A percentile compares a stretch with the other conserved stretches of the same genome.
Conservation (phyloP, 2,888 invertebrate genomes). For the Drosophila longiperda region DNA sequence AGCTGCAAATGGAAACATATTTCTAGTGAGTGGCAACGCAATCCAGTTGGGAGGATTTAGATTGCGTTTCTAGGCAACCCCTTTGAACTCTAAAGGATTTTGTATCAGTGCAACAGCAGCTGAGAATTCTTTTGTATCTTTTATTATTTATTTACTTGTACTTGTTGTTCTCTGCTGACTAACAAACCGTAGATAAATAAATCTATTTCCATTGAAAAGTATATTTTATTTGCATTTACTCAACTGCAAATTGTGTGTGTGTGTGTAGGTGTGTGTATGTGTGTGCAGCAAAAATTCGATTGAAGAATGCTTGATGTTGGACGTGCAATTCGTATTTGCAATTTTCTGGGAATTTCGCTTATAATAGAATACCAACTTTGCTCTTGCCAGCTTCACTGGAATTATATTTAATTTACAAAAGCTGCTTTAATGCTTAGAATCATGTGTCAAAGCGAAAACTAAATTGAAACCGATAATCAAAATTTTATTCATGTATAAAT, state of each 20-base stretch:
- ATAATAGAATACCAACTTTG: not conserved
- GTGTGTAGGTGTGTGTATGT: conserved; percentile 7
- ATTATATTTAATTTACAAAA: not conserved
- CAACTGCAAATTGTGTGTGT: conserved; percentile 60
- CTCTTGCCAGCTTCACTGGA: not conserved
- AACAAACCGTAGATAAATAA: conserved; percentile 64
- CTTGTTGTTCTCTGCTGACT: conserved; percentile 38
- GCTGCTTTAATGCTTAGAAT: not conserved
- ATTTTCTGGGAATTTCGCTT: not conserved
- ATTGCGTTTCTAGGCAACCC: conserved; percentile 43
- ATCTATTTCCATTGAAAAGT: conserved; percentile 58
- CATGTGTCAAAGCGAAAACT: not conserved
- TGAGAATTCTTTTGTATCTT: conserved; percentile 40
- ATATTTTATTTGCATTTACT: conserved; percentile 66
- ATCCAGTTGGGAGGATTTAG: conserved; percentile 14
- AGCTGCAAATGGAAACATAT: conserved; percentile 15
- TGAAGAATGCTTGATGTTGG: conserved; percentile 1
- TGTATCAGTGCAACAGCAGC: conserved; percentile 18
- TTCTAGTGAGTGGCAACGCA: conserved; percentile 39
- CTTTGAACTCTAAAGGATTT: conserved; percentile 18
- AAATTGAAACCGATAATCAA: not conserved
- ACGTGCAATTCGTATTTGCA: conserved; percentile 10
- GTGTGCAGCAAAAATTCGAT: conserved; percentile 24
- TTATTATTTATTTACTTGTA: conserved; percentile 38
- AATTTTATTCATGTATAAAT: too few species aligned